Percentiles rank a stretch among this genome's conserved stretches.
These are phyloP conservation scores for Zoanthus sociatus DNA, from an alignment of 92 coral and sea anemone genomes.

Conservation along the genomic window DNA sequence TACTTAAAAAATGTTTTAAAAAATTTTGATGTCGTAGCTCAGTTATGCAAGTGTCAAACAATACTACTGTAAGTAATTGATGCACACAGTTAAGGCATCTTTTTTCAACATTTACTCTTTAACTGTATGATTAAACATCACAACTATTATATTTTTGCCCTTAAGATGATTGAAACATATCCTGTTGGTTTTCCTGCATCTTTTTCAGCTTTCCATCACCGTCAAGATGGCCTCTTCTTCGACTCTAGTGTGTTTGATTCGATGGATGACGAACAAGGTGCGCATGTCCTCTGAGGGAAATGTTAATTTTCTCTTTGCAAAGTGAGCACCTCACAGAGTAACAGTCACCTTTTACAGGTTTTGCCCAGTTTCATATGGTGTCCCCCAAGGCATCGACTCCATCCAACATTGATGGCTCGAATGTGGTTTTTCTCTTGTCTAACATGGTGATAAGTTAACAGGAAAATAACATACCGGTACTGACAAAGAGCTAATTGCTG, in stretches of 20 bases:
- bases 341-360: constrained; percentile 47
- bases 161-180: constrained; percentile 22
- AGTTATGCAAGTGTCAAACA: too few species aligned
- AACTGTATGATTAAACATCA: too few species aligned
- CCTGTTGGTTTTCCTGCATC: constrained; percentile 49
- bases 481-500: constrained; percentile 43
- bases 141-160: too few species aligned
- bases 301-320: constrained; percentile 33
- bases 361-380: constrained; percentile 48
- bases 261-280: constrained; percentile 41
- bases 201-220: constrained; percentile 47
- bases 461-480: constrained; percentile 49
- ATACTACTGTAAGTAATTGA: too few species aligned
- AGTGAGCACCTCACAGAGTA: constrained; percentile 47
- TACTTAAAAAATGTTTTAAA: too few species aligned
- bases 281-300: constrained; percentile 35
- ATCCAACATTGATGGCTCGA: constrained; percentile 47
- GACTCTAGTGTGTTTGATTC: constrained; percentile 34
- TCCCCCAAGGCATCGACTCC: constrained; percentile 53
- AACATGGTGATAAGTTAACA: constrained; percentile 45
- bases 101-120: too few species aligned
- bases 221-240: constrained; percentile 45
- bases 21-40: too few species aligned
- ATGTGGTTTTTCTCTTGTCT: constrained; percentile 47
- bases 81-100: too few species aligned